Percentiles rank a stretch among this genome's conserved stretches.
phyloP scores from a whole-genome alignment of 2,113 vertebrate genomes.

The Azemiops feae region DNA sequence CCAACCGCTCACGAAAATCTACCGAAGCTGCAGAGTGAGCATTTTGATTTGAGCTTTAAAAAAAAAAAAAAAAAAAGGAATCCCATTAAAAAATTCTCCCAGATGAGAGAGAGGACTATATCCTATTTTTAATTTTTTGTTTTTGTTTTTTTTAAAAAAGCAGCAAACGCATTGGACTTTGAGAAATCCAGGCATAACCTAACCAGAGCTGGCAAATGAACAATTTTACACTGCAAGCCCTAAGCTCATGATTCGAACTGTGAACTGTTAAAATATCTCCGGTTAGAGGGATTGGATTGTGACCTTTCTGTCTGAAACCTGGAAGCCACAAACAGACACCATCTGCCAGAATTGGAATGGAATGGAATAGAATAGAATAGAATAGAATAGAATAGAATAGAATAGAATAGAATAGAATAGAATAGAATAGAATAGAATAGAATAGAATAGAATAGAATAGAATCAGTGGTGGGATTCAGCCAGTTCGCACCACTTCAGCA shows the following conservation, averaged over 20 bases:
- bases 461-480: too few relatives aligned
- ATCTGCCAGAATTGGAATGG: too few relatives aligned
- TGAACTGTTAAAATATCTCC: background rate
- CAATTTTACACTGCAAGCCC: background rate
- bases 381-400: too few relatives aligned
- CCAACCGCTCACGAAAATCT: background rate
- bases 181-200: background rate
- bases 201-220: background rate
- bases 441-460: too few relatives aligned
- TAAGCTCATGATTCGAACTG: background rate
- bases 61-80: background rate
- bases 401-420: too few relatives aligned
- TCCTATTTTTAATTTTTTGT: background rate
- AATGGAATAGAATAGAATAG: background rate
- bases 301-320: background rate
- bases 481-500: rapidly evolving
- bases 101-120: background rate
- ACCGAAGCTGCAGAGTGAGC: background rate
- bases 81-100: background rate
- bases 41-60: background rate
- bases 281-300: background rate
- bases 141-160: background rate
- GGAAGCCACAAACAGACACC: background rate
- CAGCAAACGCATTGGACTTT: background rate
- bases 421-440: too few relatives aligned